Evolutionary conservation across 2,888 invertebrate species (phyloP).

Genomic region (Corbicula japonica): DNA sequence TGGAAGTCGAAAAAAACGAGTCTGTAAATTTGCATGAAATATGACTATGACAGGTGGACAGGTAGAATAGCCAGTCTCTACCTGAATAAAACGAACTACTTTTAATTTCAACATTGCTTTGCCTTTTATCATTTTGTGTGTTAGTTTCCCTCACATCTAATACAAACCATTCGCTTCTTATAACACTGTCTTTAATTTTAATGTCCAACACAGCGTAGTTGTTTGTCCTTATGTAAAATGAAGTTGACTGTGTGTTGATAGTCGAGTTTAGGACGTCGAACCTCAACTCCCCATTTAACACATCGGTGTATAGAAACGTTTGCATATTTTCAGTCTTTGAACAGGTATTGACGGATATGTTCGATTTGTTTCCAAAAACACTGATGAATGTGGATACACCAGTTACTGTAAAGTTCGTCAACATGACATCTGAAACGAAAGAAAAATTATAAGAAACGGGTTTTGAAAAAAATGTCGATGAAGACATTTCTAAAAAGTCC

Average conservation of each 20-base stretch:
- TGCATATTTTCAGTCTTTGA: too few species aligned
- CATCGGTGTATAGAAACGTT: slow-evolving; percentile 6
- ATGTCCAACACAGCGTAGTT: not conserved
- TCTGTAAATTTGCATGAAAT: not conserved
- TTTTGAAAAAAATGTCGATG: too few species aligned
- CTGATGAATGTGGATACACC: too few species aligned
- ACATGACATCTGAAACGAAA: too few species aligned
- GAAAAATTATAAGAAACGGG: too few species aligned
- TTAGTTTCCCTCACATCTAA: not conserved
- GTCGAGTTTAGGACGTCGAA: not conserved
- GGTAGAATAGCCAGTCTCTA: not conserved
- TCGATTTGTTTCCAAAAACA: too few species aligned
- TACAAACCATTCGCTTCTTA: not conserved
- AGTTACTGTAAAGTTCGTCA: too few species aligned
- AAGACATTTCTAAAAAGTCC: too few species aligned
- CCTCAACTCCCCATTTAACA: not conserved
- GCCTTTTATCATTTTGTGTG: not conserved
- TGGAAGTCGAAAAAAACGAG: not conserved
- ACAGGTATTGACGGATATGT: too few species aligned
- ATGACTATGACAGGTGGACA: not conserved
- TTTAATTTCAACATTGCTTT: not conserved
- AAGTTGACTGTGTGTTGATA: not conserved
- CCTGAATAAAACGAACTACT: not conserved
- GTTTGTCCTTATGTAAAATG: not conserved
- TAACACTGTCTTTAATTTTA: not conserved